Evolutionary conservation across 2,888 invertebrate genomes (phyloP).

Genomic region (Spialia ferax): DNA sequence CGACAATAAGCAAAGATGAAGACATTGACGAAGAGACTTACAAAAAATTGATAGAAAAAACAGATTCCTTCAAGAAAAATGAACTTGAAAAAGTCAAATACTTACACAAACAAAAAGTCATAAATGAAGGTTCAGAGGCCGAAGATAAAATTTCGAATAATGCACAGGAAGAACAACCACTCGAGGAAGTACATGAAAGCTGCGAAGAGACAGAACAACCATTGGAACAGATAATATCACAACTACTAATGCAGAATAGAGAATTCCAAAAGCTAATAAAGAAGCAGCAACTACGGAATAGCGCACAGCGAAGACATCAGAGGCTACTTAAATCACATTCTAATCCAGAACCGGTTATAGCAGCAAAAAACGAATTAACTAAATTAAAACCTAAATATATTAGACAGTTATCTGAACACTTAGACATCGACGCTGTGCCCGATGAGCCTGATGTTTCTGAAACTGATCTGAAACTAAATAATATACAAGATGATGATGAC

Average conservation of each 20-base stretch:
- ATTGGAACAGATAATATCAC: constrained; percentile 93
- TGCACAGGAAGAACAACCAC: constrained; percentile 52
- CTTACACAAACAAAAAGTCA: constrained; percentile 81
- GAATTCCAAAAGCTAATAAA: constrained; percentile 93
- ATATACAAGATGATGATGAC: constrained; percentile 74
- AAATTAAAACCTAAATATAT: constrained; percentile 71
- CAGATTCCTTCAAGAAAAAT: constrained; percentile 84
- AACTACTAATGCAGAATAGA: constrained; percentile 93
- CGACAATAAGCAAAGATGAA: constrained; percentile 74
- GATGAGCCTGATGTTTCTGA: constrained; percentile 52
- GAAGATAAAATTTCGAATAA: constrained; percentile 67
- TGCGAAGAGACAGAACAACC: constrained; percentile 84
- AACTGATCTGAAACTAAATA: constrained; percentile 52
- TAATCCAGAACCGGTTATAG: constrained; percentile 79
- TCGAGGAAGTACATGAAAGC: constrained; percentile 59
- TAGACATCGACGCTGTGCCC: constrained; percentile 52
- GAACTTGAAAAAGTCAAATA: constrained; percentile 82
- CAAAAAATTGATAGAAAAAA: constrained; percentile 80
- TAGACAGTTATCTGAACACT: constrained; percentile 71
- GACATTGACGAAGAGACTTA: constrained; percentile 82
- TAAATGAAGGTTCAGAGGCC: constrained; percentile 74
- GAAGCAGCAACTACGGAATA: constrained; percentile 88
- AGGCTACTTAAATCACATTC: constrained; percentile 84
- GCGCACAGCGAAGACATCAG: constrained; percentile 84
- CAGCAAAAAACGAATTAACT: constrained; percentile 68